These are phyloP conservation scores for Toxostoma redivivum DNA, from an alignment of 2,113 vertebrate species.

Conservation along the genomic window DNA sequence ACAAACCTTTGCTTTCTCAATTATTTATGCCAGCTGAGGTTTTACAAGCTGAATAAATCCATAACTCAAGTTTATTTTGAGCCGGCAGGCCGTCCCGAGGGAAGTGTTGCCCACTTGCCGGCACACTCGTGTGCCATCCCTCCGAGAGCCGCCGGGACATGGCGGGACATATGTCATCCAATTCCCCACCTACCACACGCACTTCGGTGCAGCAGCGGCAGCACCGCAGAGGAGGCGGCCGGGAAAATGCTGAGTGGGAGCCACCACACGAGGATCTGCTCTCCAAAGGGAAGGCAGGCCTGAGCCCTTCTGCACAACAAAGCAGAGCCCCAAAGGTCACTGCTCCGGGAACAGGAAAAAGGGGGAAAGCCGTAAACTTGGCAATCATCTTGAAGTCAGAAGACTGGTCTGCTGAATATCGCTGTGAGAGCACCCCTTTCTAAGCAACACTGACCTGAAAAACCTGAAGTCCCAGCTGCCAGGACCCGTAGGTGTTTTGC, in stretches of 20 bases:
- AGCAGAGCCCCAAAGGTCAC: neutral
- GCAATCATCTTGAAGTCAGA: neutral
- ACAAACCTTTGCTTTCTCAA: constrained; percentile 84
- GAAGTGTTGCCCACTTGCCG: constrained; percentile 72
- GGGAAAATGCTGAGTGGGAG: neutral
- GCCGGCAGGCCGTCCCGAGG: constrained; percentile 54
- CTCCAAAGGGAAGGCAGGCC: neutral
- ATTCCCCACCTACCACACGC: neutral
- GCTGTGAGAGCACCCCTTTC: neutral
- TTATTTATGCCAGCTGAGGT: constrained; percentile 88
- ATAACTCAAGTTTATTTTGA: constrained; percentile 83
- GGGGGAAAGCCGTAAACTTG: neutral
- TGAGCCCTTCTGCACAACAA: neutral
- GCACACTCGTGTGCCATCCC: constrained; percentile 47
- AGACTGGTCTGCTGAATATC: neutral
- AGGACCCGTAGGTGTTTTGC: neutral
- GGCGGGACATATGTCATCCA: constrained; percentile 72
- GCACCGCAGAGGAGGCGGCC: neutral
- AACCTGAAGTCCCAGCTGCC: neutral
- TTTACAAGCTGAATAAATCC: constrained; percentile 84
- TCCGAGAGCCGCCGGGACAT: constrained; percentile 49
- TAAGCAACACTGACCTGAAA: neutral
- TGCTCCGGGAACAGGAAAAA: fast-evolving
- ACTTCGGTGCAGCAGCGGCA: neutral
- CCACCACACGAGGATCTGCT: neutral